A percentile compares a stretch with the other conserved stretches of the same genome.
Conservation (phyloP, 2,888 invertebrate species). For the Cartodere bifasciata region DNA sequence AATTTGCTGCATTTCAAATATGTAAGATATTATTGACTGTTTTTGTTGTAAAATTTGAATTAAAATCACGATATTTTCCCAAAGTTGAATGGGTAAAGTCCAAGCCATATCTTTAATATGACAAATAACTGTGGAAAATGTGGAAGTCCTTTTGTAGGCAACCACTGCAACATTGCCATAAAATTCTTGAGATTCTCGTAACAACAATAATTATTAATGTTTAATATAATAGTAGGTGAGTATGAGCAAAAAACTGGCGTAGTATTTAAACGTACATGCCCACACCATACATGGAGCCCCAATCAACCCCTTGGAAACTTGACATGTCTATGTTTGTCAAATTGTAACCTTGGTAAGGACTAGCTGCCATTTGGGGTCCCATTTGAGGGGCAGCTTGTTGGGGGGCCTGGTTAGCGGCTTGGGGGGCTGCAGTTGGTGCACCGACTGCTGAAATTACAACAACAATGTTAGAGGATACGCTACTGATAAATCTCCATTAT, state of each 20-base stretch:
- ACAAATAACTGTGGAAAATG: too few species aligned
- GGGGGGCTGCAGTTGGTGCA: constrained; percentile 36
- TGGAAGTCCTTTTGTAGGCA: too few species aligned
- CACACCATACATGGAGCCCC: constrained; percentile 85
- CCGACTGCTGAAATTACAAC: constrained; percentile 28
- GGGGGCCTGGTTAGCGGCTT: constrained; percentile 32
- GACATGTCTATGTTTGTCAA: constrained; percentile 86
- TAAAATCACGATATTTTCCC: too few species aligned
- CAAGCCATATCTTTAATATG: too few species aligned
- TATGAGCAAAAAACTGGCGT: constrained; percentile 20
- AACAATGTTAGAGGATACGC: too few species aligned
- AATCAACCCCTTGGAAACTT: constrained; percentile 83
- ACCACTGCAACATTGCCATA: too few species aligned
- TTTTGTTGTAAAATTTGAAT: too few species aligned
- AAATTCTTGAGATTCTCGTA: too few species aligned
- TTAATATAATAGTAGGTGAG: constrained; percentile 14
- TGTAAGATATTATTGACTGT: too few species aligned
- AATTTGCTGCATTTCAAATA: too few species aligned
- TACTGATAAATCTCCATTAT: too few species aligned
- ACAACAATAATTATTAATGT: constrained; percentile 7
- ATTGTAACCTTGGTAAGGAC: constrained; percentile 64
- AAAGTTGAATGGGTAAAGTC: too few species aligned
- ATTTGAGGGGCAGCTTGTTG: constrained; percentile 47
- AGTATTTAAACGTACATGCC: constrained; percentile 77
- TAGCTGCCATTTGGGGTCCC: constrained; percentile 52